These are phyloP conservation scores for Callinectes sapidus DNA, from an alignment of 2,888 invertebrate genomes.

Conservation along the genomic window DNA sequence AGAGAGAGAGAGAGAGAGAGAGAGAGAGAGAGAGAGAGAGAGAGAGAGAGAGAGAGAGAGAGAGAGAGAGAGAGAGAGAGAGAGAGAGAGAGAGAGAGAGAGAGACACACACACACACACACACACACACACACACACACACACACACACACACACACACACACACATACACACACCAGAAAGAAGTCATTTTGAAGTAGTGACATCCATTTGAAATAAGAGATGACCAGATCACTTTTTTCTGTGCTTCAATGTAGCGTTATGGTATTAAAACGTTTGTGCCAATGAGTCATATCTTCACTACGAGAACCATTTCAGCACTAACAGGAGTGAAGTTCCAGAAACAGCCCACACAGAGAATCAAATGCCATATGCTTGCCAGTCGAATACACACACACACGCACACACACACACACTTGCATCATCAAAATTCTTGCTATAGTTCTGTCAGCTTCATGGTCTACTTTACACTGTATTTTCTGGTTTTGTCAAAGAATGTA, in stretches of 20 bases:
- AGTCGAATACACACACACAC: neutral
- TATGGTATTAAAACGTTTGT: neutral
- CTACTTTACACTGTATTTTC: neutral
- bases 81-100: no score
- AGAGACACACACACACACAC: no score
- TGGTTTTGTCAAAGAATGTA: neutral
- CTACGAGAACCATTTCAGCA: neutral
- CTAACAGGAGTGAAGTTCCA: neutral
- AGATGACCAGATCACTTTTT: neutral
- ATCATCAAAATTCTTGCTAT: neutral
- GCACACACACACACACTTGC: neutral
- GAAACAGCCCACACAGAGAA: neutral
- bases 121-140: no score
- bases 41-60: no score
- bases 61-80: no score
- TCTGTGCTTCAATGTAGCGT: neutral
- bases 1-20: neutral
- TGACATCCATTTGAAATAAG: neutral
- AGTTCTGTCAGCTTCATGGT: neutral
- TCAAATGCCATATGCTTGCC: neutral
- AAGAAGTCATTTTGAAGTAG: neutral
- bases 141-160: neutral
- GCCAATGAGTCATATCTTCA: neutral
- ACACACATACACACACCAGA: slow-evolving; percentile 10
- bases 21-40: no score